Percentiles rank a stretch among this genome's conserved stretches.
phyloP scores from a whole-genome alignment of 2,888 invertebrate genomes.

The Deroplatys truncata region DNA sequence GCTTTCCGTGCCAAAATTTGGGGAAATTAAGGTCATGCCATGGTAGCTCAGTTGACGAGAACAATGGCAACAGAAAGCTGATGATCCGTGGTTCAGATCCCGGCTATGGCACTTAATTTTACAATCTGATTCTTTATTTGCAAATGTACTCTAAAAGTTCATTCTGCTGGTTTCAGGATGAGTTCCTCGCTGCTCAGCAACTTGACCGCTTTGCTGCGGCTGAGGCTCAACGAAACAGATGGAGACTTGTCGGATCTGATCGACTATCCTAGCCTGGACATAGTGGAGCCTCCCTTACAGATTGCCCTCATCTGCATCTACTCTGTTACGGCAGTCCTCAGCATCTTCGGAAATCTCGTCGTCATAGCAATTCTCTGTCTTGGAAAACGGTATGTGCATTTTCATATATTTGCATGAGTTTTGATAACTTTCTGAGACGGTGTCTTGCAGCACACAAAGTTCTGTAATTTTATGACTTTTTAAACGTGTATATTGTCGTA shows the following conservation, averaged over 20 bases:
- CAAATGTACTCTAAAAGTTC: not conserved
- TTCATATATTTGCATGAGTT: too few species aligned
- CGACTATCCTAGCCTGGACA: conserved; percentile 35
- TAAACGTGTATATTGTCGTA: too few species aligned
- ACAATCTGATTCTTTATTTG: too few species aligned
- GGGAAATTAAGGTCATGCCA: too few species aligned
- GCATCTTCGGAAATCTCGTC: conserved; percentile 46
- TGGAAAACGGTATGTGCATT: conserved; percentile 40
- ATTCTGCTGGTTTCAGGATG: not conserved
- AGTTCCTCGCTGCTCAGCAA: not conserved
- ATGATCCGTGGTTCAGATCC: too few species aligned
- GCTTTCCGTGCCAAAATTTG: too few species aligned
- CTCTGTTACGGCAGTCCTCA: conserved; percentile 45
- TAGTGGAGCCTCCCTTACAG: conserved; percentile 36
- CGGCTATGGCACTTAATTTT: too few species aligned
- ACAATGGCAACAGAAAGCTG: too few species aligned
- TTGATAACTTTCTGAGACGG: too few species aligned
- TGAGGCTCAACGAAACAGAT: not conserved
- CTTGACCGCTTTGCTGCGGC: not conserved
- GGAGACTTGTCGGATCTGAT: not conserved
- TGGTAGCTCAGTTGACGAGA: too few species aligned
- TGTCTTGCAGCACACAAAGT: too few species aligned
- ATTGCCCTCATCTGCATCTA: conserved; percentile 44
- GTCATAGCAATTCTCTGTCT: conserved; percentile 46
- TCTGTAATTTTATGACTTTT: too few species aligned